Conservation (phyloP, 2,797 vertebrate genomes). For the Mycteria americana region DNA sequence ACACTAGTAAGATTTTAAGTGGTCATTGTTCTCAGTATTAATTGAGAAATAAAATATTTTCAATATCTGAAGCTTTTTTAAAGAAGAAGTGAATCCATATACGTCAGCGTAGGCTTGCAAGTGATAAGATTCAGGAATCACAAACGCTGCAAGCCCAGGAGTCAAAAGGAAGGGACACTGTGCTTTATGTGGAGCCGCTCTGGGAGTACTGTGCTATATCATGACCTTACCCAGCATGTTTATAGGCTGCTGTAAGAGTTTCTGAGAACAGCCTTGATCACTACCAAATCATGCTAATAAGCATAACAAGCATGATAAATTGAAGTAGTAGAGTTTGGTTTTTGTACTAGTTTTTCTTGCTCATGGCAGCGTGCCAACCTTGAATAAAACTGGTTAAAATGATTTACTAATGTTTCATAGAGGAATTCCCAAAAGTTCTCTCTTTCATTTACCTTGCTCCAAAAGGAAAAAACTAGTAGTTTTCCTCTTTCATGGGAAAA, state of each 20-base stretch:
- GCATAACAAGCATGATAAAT: not conserved
- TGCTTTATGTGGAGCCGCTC: not conserved
- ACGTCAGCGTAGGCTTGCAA: fast-evolving
- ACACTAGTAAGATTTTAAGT: not conserved
- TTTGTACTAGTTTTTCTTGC: not conserved
- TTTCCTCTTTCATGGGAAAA: slow-evolving; percentile 10
- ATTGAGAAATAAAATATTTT: not conserved
- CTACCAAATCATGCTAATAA: not conserved
- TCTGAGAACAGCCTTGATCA: not conserved
- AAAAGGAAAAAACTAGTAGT: not conserved
- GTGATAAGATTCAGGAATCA: not conserved
- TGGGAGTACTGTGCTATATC: not conserved
- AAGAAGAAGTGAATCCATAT: not conserved
- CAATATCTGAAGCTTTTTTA: not conserved
- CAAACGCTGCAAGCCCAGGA: not conserved
- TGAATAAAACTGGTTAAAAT: not conserved
- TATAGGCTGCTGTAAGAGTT: not conserved
- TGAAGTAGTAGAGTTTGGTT: not conserved
- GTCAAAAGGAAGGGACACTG: not conserved
- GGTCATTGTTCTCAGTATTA: not conserved
- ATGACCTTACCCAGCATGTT: not conserved
- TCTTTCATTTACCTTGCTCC: not conserved
- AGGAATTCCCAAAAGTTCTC: not conserved
- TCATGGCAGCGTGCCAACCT: not conserved
- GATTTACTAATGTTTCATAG: not conserved